These are phyloP conservation scores for Crenuchus spilurus DNA, from an alignment of 2,797 vertebrate species.

Conservation along the genomic window DNA sequence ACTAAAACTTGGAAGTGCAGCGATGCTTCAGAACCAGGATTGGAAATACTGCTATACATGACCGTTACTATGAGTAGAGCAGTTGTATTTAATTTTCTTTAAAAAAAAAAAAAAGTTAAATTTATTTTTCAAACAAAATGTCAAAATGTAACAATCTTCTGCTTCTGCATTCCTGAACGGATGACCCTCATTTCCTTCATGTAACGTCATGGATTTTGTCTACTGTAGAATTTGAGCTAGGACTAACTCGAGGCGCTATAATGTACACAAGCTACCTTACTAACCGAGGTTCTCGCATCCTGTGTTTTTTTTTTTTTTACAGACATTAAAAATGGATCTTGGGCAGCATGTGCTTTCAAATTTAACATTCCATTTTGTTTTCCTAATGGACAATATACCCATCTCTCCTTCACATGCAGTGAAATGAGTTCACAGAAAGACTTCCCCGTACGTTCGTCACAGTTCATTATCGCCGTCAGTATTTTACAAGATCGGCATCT, in stretches of 20 bases:
- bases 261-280: slow-evolving; percentile 42
- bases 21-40: not conserved
- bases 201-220: slow-evolving; percentile 45
- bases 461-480: slow-evolving; percentile 25
- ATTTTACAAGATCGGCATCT: slow-evolving; percentile 22
- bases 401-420: slow-evolving; percentile 7
- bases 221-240: slow-evolving; percentile 41
- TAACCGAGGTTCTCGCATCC: slow-evolving; percentile 38
- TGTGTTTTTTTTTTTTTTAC: slow-evolving; percentile 38
- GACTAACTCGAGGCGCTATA: slow-evolving; percentile 27
- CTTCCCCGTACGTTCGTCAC: too few species aligned
- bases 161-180: slow-evolving; percentile 67
- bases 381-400: slow-evolving; percentile 3
- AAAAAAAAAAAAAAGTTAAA: slow-evolving; percentile 43
- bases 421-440: too few species aligned
- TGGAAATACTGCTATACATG: slow-evolving; percentile 12
- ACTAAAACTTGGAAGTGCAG: not conserved
- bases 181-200: slow-evolving; percentile 6
- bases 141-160: slow-evolving; percentile 59
- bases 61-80: slow-evolving; percentile 50
- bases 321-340: slow-evolving; percentile 39
- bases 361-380: slow-evolving; percentile 51
- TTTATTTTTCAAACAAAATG: slow-evolving; percentile 53
- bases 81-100: slow-evolving; percentile 46
- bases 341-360: slow-evolving; percentile 43